Evolutionary conservation across 2,888 invertebrate species (phyloP), one percentile per base, ranked within the genome.

Genomic region (Hedychridium roseum): DNA sequence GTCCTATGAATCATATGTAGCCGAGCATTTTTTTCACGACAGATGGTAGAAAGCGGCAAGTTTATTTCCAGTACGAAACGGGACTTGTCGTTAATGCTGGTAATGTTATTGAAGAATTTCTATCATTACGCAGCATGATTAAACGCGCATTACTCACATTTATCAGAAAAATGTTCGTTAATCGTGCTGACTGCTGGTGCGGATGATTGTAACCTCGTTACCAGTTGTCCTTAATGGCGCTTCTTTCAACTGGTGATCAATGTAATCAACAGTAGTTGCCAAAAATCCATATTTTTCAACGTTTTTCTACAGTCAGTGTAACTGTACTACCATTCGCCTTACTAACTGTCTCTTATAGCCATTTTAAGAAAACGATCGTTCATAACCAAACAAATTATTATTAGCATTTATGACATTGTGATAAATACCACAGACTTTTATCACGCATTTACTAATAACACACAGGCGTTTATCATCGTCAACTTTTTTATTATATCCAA

Each of bases 101-200:
- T 14, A 18, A 38, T 31, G 35, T 15, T 17, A 30, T 41, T 38
- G 39, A 17, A 30, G 34, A 15, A 56, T 48, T 40, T 46, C 30
- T 51, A 53, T 54, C 56, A 54, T 61, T 60, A 51, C 57, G 54
- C 62, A 53, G 60, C 64, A 62, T 68, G 57, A 50, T 60, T 45
- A 34, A 31, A n/a, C 44, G 26, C 34, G 35, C 23, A 43, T 42
- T 36, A 47, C 28, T 12, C 37, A 46, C 42, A 35, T 42, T 57
- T 48, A 54, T 58, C 42, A 41, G 18, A 34, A 50, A 15, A 34
- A 32, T 9, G 37, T 56, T 53, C 56, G 50, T 52, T 31, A 44
- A 44, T 43, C 39, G 44, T 54, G 46, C 31, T 49, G 51, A 56
- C 45, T n/a, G n/a, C n/a, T n/a, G n/a, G n/a, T n/a, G n/a, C n/a